phyloP scores from a whole-genome alignment of 2,113 vertebrate species.

The Cardinalis cardinalis region DNA sequence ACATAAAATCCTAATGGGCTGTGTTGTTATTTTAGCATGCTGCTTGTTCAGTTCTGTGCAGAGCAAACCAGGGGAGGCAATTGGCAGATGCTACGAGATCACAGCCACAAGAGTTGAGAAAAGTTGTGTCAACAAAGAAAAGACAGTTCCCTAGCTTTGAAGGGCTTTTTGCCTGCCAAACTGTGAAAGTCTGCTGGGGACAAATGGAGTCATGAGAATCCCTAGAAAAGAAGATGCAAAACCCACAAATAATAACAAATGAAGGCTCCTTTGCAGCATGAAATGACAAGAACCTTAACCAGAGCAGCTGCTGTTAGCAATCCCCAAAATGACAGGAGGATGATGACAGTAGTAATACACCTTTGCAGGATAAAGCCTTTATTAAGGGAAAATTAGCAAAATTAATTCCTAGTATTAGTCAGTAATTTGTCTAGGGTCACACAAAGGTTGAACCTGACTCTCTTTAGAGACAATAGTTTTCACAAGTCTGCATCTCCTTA shows the following conservation, averaged over 20 bases:
- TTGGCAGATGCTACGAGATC: background rate
- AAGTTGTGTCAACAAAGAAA: background rate
- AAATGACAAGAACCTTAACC: background rate
- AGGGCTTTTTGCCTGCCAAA: background rate
- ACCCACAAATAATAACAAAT: fast-evolving
- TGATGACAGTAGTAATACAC: background rate
- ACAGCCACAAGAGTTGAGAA: background rate
- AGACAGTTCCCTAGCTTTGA: background rate
- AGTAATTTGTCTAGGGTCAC: background rate
- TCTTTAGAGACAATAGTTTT: background rate
- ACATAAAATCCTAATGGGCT: background rate
- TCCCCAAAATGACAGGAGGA: background rate
- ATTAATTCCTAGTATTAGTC: conserved; percentile 4
- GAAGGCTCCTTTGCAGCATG: background rate
- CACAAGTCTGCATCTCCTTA: background rate
- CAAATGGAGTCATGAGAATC: background rate
- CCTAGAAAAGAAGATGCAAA: background rate
- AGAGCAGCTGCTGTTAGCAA: background rate
- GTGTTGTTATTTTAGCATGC: background rate
- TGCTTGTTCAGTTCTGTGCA: background rate
- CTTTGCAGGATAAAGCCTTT: conserved; percentile 19
- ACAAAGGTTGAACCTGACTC: background rate
- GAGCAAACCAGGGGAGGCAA: background rate
- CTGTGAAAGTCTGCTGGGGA: background rate
- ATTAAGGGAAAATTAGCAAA: conserved; percentile 3